Evolutionary conservation across 2,113 vertebrate species (phyloP), one percentile per base, ranked within the genome.

Genomic region (Narcine bancroftii): DNA sequence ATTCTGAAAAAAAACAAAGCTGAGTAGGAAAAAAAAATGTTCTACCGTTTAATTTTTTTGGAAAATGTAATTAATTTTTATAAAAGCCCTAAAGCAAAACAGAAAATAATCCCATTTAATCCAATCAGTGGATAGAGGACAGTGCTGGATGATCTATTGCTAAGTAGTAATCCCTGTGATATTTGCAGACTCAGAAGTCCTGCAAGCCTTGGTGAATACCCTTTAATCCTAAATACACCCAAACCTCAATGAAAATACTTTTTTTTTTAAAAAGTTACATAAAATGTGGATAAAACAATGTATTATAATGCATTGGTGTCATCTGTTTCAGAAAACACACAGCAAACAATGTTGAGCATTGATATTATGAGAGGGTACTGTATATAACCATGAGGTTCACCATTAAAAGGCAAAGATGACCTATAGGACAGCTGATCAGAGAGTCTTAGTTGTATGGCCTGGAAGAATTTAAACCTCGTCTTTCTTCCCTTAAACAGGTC

Each of bases 151-250:
- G 53, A 87, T 60, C 53, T 56, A 60, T 63, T 42, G 21, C 53
- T 87, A 87, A 87, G 53, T 87, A 87, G n/a, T 87, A 87, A 87
- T 87, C 81, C 81, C 53, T 87, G 50, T 87, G 81, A 36, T 60
- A 87, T 87, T 60, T 87, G 53, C 81, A 87, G 81, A 60, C n/a
- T 87, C 81, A 45, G 5, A 2, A 19, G 81, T 63, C 81, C 17
- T 19, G 21, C 53, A 87, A n/a, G 56, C 53, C 33, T 21, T n/a
- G 9, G 53, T 60, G 53, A 60, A 39, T 87, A 17, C 33, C 47
- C 9, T 87, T 56, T 60, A 60, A 87, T 60, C 81, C 53, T 60
- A 87, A 60, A 36, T 60, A 87, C n/a, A 87, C 36, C 36, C 53
- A 87, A 87, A n/a, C n/a, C 81, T 56, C n/a, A 17, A 87, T 87